Evolutionary conservation across 1,140 invertebrate species (phyloP).

Genomic region (Micrasema minimum): DNA sequence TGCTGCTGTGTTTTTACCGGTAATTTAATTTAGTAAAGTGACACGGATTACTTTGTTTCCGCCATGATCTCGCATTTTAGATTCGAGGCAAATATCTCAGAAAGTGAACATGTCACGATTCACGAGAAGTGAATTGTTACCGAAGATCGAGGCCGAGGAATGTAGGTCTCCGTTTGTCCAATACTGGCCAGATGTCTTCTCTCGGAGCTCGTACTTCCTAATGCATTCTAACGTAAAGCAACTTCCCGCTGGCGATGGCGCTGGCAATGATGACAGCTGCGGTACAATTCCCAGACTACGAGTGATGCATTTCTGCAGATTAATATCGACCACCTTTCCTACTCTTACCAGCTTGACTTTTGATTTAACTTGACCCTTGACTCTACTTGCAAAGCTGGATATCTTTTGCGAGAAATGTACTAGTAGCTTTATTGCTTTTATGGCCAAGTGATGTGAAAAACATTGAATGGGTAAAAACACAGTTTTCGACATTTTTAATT

Average conservation of each 20-base stretch:
- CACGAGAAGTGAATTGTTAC: slow-evolving; percentile 27
- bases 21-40: neutral
- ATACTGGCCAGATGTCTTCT: slow-evolving; percentile 25
- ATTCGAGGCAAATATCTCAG: no score
- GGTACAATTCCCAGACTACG: slow-evolving; percentile 12
- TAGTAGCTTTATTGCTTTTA: no score
- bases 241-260: no score
- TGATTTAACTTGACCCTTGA: no score
- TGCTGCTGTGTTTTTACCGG: no score
- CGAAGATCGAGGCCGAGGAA: slow-evolving; percentile 14
- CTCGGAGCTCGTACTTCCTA: neutral
- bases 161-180: slow-evolving; percentile 34
- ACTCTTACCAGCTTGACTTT: no score
- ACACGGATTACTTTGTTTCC: neutral
- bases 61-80: slow-evolving; percentile 4
- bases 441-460: no score
- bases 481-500: no score
- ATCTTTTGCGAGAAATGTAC: no score
- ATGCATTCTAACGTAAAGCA: neutral
- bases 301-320: neutral
- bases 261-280: neutral
- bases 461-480: no score
- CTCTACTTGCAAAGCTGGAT: no score
- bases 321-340: no score
- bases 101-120: slow-evolving; percentile 8